Base-by-base conservation (phyloP, 2,797 vertebrate genomes). In the Nyctalus aviator region DNA sequence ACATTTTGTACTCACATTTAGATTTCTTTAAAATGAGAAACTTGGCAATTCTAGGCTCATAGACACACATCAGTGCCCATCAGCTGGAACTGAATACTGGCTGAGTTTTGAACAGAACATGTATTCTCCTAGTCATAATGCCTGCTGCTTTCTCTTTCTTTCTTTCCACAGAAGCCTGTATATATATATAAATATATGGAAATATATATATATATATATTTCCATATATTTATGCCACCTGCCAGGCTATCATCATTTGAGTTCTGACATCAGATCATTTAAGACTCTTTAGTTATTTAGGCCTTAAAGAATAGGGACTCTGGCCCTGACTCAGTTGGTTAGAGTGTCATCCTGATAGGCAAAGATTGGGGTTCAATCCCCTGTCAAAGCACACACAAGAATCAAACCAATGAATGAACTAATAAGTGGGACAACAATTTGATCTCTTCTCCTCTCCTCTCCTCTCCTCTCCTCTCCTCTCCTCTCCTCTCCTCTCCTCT, bases 201-300 rank as follows among this genome's bases (percentile, higher is more conserved):
- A 5, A 41, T 41, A 41, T 37, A 32, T 69, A 35, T 69, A 20
- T 21, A 37, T 37, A 37, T 1, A 0, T 23, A 14, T 23, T 84
- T 91, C 75, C 27, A 48, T 57, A 55, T 81, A 76, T 35, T 84
- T 11, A 79, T 15, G 66, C 12, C 79, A 90, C 77, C 30, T 88
- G 13, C 55, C 55, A 91, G 27, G 14, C 46, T 82, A 59, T 1
- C 13, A 12, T 41, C 72, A 96, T 46, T 55, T 85, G 50, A 55
- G 88, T 48, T 93, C 88, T 91, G 50, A 77, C 57, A 82, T 41
- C 9, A 17, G 87, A 71, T 12, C 76, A 78, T 71, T 37, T 76
- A 41, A 88, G 11, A 84, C 48, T 44, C 55, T 7, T 37, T 35
- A 14, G 11, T 84, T 95, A 87, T 27, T 81, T 57, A 48, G 44